phyloP scores from a whole-genome alignment of 1,140 invertebrate genomes.

The Zaprionus kolodkinae region DNA sequence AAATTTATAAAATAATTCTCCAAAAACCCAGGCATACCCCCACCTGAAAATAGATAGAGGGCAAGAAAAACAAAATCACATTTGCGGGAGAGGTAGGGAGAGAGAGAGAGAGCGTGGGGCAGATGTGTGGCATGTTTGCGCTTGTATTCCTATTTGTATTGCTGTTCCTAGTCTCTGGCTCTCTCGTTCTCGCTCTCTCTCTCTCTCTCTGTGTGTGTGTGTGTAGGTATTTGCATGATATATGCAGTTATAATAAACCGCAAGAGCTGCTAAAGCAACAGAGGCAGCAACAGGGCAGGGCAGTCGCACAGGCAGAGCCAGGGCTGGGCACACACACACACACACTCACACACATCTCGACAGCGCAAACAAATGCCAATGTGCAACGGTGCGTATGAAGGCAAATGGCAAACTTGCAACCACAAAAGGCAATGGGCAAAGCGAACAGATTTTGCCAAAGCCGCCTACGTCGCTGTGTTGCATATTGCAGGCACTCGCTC shows the following conservation, averaged over 20 bases:
- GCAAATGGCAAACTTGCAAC: constrained; percentile 64
- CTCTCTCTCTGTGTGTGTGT: constrained; percentile 30
- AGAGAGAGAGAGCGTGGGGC: background rate
- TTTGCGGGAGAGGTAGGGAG: constrained; percentile 23
- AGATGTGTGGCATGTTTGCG: constrained; percentile 22
- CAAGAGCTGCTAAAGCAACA: constrained; percentile 74
- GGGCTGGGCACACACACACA: background rate
- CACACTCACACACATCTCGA: constrained; percentile 16
- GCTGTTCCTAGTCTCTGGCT: background rate
- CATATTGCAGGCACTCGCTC: constrained; percentile 15
- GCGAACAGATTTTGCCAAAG: background rate
- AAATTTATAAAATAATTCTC: constrained; percentile 78
- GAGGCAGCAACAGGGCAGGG: constrained; percentile 22
- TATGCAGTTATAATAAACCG: constrained; percentile 80
- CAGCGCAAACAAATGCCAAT: constrained; percentile 62
- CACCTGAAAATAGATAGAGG: background rate
- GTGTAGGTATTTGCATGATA: constrained; percentile 71
- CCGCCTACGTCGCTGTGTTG: background rate
- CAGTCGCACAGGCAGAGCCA: constrained; percentile 12
- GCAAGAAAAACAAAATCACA: constrained; percentile 28
- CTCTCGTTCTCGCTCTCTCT: background rate
- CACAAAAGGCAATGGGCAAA: constrained; percentile 46
- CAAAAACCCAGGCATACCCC: constrained; percentile 2
- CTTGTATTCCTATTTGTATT: constrained; percentile 10
- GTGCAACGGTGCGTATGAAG: constrained; percentile 70